A percentile compares a stretch with the other conserved stretches of the same genome.
Evolutionary conservation across 2,888 invertebrate genomes (phyloP).

Genomic region (Lycia hirtaria): DNA sequence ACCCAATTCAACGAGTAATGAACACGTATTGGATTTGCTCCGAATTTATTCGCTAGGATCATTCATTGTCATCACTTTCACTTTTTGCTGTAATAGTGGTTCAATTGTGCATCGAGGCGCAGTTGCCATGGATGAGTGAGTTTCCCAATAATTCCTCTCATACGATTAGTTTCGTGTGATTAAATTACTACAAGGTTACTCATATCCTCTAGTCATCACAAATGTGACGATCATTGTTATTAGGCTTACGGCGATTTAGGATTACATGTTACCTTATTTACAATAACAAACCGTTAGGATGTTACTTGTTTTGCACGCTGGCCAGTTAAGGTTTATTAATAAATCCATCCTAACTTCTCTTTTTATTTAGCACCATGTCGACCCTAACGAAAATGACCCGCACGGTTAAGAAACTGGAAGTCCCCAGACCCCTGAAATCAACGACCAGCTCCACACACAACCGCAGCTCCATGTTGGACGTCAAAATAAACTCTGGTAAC

Average conservation of each 20-base stretch:
- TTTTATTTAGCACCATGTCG: constrained; percentile 79
- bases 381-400: constrained; percentile 88
- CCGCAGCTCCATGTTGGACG: constrained; percentile 80
- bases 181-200: constrained; percentile 74
- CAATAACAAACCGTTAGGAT: constrained; percentile 17
- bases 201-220: constrained; percentile 64
- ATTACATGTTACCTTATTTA: constrained; percentile 18
- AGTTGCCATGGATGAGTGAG: constrained; percentile 84
- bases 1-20: constrained; percentile 81
- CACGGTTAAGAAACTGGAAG: constrained; percentile 90
- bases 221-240: constrained; percentile 63
- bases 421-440: constrained; percentile 89
- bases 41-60: constrained; percentile 83
- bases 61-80: constrained; percentile 85
- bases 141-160: constrained; percentile 63
- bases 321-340: not conserved
- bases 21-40: constrained; percentile 84
- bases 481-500: constrained; percentile 84
- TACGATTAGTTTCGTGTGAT: constrained; percentile 63
- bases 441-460: constrained; percentile 84
- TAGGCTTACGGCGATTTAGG: constrained; percentile 40
- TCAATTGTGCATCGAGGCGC: constrained; percentile 70
- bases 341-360: not conserved
- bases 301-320: not conserved
- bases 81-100: constrained; percentile 78